These are phyloP conservation scores for Stegodyphus mimosarum DNA, from an alignment of 1,140 invertebrate genomes.

Conservation along the genomic window DNA sequence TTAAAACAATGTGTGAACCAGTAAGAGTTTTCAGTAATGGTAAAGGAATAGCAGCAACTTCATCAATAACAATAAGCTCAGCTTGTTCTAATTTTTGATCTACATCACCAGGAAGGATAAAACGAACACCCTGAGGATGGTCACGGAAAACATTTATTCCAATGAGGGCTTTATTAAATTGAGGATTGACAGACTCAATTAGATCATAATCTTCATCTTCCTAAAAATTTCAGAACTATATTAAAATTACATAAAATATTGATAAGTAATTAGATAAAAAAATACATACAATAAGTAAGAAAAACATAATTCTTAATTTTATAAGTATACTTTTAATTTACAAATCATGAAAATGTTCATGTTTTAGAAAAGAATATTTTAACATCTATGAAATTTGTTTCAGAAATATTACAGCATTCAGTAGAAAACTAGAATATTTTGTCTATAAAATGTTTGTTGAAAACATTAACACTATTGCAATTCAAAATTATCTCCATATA, in stretches of 20 bases:
- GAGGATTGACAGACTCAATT: constrained; percentile 94
- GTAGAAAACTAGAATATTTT: too few relatives aligned
- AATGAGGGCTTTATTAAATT: constrained; percentile 96
- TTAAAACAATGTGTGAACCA: constrained; percentile 93
- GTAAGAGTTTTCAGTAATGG: constrained; percentile 90
- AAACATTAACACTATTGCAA: too few relatives aligned
- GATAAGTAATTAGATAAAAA: too few relatives aligned
- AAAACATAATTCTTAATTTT: too few relatives aligned
- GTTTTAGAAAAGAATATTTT: too few relatives aligned
- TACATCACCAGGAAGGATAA: constrained; percentile 92
- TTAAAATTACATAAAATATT: neutral
- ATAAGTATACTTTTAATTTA: too few relatives aligned
- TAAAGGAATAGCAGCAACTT: constrained; percentile 98
- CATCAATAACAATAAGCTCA: constrained; percentile 97
- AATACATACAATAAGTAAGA: too few relatives aligned
- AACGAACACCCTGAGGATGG: constrained; percentile 97
- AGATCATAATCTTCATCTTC: constrained; percentile 97
- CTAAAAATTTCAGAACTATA: constrained; percentile 67
- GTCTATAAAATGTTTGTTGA: too few relatives aligned
- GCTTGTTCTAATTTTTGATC: constrained; percentile 85
- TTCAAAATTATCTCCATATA: too few relatives aligned
- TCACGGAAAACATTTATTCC: constrained; percentile 89
- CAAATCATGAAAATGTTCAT: too few relatives aligned
- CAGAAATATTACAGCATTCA: too few relatives aligned
- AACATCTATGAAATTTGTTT: too few relatives aligned